Base-by-base conservation (phyloP, 2,797 vertebrate species). In the Carduelis carduelis region DNA sequence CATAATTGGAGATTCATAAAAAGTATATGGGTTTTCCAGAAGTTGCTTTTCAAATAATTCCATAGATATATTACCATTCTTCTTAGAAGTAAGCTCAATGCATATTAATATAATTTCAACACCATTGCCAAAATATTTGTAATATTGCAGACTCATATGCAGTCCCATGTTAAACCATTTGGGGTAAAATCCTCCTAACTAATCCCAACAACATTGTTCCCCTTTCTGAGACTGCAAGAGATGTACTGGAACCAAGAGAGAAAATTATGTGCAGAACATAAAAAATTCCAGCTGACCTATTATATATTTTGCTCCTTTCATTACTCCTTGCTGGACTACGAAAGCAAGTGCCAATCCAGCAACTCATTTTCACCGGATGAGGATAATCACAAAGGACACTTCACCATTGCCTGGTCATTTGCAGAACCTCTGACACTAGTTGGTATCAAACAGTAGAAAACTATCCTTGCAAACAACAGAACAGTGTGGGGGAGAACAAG, bases 361-460 rank as follows among this genome's bases (percentile, higher is more conserved):
- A n/a, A 30, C 9, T 65, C 12, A 8, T 30, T 81, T 27, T 37
- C 52, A 59, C 28, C 65, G 47, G 32, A 3, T 14, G 15, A 65
- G 23, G 9, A 14, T 39, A 30, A 72, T 24, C 27, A n/a, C 1
- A 17, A 59, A 85, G n/a, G 35, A 37, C 12, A 14, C 16, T 10
- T 71, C 63, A 26, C 14, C 9, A 23, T 14, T 50, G 34, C 37
- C 24, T 24, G 8, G 2, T 28, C 1, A 0, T n/a, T 55, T 34
- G 27, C 12, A 34, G 18, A 37, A 50, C 14, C 30, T 72, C 18
- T 53, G 28, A 24, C 35, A 18, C 39, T 22, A 39, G 9, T 3
- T 70, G 26, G 4, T 32, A 34, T n/a, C 19, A 57, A 59, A 55
- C 3, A 76, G 14, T 2, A 43, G 49, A 60, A 76, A 72, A 26